These are phyloP conservation scores for Meloidogyne exigua DNA, from an alignment of 1,140 invertebrate genomes.

Conservation along the genomic window DNA sequence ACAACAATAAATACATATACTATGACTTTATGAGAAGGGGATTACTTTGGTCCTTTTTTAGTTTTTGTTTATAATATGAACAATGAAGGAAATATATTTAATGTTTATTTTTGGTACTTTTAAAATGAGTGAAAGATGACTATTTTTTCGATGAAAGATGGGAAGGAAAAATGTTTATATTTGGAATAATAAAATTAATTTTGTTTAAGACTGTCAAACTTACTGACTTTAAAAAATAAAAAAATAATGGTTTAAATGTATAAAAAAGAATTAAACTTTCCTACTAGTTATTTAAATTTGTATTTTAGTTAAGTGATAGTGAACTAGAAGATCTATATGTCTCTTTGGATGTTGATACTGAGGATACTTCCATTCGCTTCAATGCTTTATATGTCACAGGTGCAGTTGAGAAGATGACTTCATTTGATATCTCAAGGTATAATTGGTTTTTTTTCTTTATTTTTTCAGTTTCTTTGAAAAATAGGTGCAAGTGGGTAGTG, in stretches of 20 bases:
- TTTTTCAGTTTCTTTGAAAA: too few species aligned
- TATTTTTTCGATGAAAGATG: neutral
- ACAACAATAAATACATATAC: too few species aligned
- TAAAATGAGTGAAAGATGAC: neutral
- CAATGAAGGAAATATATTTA: neutral
- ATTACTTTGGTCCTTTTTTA: neutral
- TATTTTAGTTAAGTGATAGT: conserved; percentile 24
- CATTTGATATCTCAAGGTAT: conserved; percentile 32
- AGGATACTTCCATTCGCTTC: conserved; percentile 25
- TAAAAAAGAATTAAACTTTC: neutral
- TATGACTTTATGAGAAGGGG: neutral
- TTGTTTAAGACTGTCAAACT: too few species aligned
- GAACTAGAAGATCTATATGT: conserved; percentile 33
- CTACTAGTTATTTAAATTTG: neutral
- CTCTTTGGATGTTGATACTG: conserved; percentile 33
- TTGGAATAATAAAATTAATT: neutral
- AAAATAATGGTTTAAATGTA: neutral
- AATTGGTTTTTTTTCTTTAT: neutral
- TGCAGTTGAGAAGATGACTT: conserved; percentile 25
- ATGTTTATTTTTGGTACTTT: neutral
- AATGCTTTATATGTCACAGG: conserved; percentile 33
- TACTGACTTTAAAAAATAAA: neutral
- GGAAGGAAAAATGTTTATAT: neutral
- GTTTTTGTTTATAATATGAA: conserved; percentile 3
- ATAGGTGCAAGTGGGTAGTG: too few species aligned